phyloP scores from a whole-genome alignment of 53 echinoderm and acorn worm species.

The Hippasteria phrygiana region DNA sequence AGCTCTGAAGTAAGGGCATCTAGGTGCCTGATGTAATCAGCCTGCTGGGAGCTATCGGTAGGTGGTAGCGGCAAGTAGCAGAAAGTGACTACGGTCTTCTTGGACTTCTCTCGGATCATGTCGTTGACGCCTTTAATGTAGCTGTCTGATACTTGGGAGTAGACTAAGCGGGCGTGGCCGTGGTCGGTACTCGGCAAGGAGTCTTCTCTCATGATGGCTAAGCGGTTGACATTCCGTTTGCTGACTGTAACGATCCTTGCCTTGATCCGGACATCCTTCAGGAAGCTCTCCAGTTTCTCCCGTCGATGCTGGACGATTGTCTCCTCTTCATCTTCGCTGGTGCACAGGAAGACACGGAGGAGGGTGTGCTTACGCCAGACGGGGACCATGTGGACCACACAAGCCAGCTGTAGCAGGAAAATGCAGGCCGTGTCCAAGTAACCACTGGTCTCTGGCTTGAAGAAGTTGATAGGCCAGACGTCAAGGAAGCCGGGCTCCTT shows the following conservation, averaged over 20 bases:
- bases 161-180: constrained; percentile 37
- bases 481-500: constrained; percentile 68
- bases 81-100: constrained; percentile 81
- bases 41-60: constrained; percentile 73
- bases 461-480: constrained; percentile 96
- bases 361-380: constrained; percentile 77
- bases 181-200: constrained; percentile 2
- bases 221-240: constrained; percentile 73
- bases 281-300: constrained; percentile 82
- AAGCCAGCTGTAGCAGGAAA: constrained; percentile 91
- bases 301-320: constrained; percentile 66
- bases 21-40: constrained; percentile 79
- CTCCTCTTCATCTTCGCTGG: constrained; percentile 68
- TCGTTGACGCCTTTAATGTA: constrained; percentile 84
- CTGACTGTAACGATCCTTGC: constrained; percentile 83
- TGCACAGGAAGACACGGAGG: constrained; percentile 89
- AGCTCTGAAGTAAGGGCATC: constrained; percentile 78
- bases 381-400: constrained; percentile 96
- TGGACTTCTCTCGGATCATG: constrained; percentile 72
- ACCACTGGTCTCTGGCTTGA: constrained; percentile 92
- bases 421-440: constrained; percentile 96
- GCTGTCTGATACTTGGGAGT: constrained; percentile 75
- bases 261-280: constrained; percentile 84
- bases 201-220: constrained; percentile 66
- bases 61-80: constrained; percentile 91